Evolutionary conservation across 1,140 invertebrate species (phyloP).

Genomic region (Periplaneta americana): DNA sequence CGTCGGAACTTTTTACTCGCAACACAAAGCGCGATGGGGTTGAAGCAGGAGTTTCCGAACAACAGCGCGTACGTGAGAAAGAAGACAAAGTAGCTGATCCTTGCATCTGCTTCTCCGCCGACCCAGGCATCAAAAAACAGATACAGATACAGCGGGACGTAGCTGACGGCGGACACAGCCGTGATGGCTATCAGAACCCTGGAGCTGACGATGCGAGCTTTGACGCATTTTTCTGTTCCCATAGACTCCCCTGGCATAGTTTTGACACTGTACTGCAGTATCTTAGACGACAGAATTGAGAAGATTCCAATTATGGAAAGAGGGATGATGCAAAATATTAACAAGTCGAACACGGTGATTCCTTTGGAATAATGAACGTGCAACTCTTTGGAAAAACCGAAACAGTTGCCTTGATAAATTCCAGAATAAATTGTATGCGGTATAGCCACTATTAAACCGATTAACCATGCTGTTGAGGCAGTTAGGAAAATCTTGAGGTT

Average conservation of each 20-base stretch:
- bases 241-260: neutral
- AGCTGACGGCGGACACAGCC: neutral
- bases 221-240: neutral
- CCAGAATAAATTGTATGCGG: neutral
- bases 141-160: neutral
- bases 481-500: neutral
- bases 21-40: neutral
- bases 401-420: neutral
- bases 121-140: neutral
- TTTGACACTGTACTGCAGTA: neutral
- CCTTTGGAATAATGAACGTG: neutral
- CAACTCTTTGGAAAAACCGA: no score
- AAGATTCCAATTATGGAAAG: neutral
- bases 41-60: neutral
- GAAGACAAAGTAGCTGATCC: neutral
- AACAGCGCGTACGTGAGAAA: neutral
- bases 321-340: neutral
- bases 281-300: neutral
- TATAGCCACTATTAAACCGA: neutral
- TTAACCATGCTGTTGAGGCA: neutral
- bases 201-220: neutral
- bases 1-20: neutral
- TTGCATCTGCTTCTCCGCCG: no score
- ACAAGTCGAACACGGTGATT: neutral
- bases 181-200: neutral